Evolutionary conservation across 1,140 invertebrate genomes (phyloP).

Genomic region (Drosophila micromelanica): DNA sequence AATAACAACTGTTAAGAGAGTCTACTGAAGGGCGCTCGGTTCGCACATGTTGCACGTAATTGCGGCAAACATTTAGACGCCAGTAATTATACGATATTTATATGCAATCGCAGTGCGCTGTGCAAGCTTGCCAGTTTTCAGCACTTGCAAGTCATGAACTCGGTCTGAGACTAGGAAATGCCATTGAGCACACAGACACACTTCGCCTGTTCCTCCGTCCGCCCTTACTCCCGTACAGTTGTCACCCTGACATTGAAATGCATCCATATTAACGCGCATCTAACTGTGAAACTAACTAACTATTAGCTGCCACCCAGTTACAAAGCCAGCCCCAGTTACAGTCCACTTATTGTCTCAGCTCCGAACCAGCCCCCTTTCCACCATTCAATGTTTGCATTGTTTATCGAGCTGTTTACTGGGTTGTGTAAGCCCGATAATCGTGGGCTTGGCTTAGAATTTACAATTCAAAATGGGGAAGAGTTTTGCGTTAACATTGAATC

Average conservation of each 20-base stretch:
- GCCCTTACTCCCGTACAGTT: background rate
- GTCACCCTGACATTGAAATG: slow-evolving; percentile 32
- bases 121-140: background rate
- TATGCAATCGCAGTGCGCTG: slow-evolving; percentile 15
- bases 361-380: background rate
- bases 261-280: slow-evolving; percentile 27
- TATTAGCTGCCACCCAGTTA: slow-evolving; percentile 8
- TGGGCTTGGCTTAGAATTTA: background rate
- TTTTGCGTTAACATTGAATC: background rate
- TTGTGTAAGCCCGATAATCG: background rate
- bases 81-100: slow-evolving; percentile 43
- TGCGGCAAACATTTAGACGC: slow-evolving; percentile 42
- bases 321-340: background rate
- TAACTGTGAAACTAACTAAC: slow-evolving; percentile 26
- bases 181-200: slow-evolving; percentile 6
- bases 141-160: slow-evolving; percentile 26
- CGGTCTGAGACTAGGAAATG: slow-evolving; percentile 33
- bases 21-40: slow-evolving; percentile 4
- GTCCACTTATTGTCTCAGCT: background rate
- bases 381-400: slow-evolving; percentile 12
- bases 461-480: background rate
- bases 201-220: background rate
- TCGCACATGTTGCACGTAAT: slow-evolving; percentile 44
- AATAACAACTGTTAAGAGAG: slow-evolving; percentile 1
- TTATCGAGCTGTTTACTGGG: slow-evolving; percentile 23